These are phyloP conservation scores for Coelogynopora nodosa DNA, from an alignment of 2,888 invertebrate genomes.

Conservation along the genomic window DNA sequence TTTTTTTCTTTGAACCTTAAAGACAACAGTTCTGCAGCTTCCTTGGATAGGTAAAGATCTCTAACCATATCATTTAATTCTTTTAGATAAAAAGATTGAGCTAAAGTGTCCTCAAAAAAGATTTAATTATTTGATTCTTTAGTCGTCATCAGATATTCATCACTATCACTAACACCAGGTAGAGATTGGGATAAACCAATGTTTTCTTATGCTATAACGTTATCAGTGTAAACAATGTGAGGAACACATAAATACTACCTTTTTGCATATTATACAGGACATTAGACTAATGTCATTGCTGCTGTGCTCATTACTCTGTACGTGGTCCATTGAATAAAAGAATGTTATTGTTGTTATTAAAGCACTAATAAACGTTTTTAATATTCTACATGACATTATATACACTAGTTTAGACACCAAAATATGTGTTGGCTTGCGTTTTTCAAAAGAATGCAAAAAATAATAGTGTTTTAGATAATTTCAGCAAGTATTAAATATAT, in stretches of 20 bases:
- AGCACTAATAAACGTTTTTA: too few relatives aligned
- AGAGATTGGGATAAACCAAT: not conserved
- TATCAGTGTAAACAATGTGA: not conserved
- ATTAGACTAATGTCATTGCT: not conserved
- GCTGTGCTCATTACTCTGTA: too few relatives aligned
- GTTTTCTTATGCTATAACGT: not conserved
- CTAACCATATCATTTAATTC: not conserved
- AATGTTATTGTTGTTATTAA: too few relatives aligned
- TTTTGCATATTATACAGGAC: not conserved
- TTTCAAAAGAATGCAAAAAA: not conserved
- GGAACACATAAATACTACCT: too few relatives aligned
- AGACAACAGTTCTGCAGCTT: not conserved
- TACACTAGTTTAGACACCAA: constrained; percentile 11
- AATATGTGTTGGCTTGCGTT: not conserved
- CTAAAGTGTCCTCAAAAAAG: not conserved
- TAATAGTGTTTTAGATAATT: too few relatives aligned
- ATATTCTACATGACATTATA: too few relatives aligned
- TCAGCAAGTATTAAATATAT: too few relatives aligned
- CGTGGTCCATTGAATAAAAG: too few relatives aligned
- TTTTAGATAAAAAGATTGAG: not conserved
- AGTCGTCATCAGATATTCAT: not conserved
- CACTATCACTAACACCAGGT: not conserved
- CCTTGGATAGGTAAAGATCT: not conserved
- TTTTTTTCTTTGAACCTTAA: not conserved
- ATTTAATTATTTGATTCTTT: not conserved